A percentile compares a stretch with the other conserved stretches of the same genome.
These are phyloP conservation scores for Zosterops japonicus DNA, from an alignment of 2,113 vertebrate species.

Conservation along the genomic window DNA sequence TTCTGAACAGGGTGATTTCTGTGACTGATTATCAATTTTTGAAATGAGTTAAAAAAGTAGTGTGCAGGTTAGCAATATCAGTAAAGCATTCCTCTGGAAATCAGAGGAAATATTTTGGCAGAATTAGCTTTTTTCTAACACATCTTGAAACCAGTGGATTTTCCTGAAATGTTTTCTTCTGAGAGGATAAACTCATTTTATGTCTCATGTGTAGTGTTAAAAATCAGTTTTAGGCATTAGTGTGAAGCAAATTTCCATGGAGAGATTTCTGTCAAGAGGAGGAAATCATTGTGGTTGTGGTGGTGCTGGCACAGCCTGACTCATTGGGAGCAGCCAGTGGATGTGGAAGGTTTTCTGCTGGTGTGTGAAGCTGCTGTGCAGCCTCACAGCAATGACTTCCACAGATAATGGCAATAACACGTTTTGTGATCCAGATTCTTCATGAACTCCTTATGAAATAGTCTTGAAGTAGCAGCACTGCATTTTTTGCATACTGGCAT, in stretches of 20 bases:
- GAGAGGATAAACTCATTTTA: not conserved
- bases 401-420: not conserved
- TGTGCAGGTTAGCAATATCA: not conserved
- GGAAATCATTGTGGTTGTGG: conserved; percentile 28
- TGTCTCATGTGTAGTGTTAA: not conserved
- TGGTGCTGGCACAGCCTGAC: not conserved
- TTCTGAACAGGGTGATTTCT: not conserved
- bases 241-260: not conserved
- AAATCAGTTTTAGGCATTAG: not conserved
- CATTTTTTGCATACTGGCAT: not conserved
- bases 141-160: not conserved
- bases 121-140: not conserved
- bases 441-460: not conserved
- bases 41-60: not conserved
- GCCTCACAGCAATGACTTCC: not conserved
- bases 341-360: not conserved
- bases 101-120: not conserved
- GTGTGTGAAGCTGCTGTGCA: not conserved
- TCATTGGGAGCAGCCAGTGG: not conserved
- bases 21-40: not conserved
- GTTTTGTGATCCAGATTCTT: not conserved
- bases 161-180: not conserved
- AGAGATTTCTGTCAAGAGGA: not conserved
- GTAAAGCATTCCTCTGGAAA: not conserved
- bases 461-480: not conserved